phyloP scores from a whole-genome alignment of 2,113 vertebrate species.

The Panthera uncia region DNA sequence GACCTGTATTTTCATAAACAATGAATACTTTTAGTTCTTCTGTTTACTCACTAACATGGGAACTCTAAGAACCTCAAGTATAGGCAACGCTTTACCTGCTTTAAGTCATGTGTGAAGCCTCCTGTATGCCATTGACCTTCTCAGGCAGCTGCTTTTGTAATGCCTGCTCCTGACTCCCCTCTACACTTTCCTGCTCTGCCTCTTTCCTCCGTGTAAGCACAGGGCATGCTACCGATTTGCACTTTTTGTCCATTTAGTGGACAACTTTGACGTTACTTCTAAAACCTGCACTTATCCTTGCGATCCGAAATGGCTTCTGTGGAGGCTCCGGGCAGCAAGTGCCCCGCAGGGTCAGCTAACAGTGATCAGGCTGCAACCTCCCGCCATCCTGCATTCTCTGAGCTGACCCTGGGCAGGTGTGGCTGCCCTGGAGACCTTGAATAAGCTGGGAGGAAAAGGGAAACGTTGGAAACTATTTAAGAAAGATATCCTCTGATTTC shows the following conservation, averaged over 20 bases:
- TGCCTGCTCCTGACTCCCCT: not conserved
- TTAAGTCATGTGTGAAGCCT: not conserved
- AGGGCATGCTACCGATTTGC: not conserved
- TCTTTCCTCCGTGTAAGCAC: not conserved
- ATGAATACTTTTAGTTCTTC: not conserved
- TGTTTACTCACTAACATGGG: not conserved
- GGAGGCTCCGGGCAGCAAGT: not conserved
- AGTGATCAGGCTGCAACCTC: not conserved
- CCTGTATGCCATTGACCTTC: not conserved
- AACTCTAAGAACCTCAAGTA: not conserved
- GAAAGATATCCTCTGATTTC: too few species aligned
- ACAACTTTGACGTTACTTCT: not conserved
- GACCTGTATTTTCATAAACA: not conserved
- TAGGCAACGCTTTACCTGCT: not conserved
- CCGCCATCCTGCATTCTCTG: not conserved
- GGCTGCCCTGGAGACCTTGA: not conserved
- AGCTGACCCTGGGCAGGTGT: not conserved
- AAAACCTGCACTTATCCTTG: not conserved
- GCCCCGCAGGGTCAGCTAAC: not conserved
- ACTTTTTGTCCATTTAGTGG: not conserved
- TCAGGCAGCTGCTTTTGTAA: not conserved
- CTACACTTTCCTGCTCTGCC: not conserved
- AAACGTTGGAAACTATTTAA: not conserved
- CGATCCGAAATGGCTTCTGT: not conserved
- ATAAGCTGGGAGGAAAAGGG: not conserved